These are phyloP conservation scores for Lepeophtheirus salmonis DNA, from an alignment of 1,140 invertebrate species.

Conservation along the genomic window DNA sequence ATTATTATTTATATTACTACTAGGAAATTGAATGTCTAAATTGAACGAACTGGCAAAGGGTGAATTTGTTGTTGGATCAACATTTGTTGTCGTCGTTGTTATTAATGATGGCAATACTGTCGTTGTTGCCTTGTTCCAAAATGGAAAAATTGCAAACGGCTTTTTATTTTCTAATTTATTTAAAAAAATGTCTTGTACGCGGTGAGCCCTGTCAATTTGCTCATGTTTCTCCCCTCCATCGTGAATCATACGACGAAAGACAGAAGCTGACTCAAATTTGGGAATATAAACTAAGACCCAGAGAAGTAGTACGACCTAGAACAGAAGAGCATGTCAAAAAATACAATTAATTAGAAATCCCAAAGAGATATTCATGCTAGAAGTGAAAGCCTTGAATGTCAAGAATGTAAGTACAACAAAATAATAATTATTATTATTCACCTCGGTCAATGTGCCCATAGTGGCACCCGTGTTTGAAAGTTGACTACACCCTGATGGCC, in stretches of 20 bases:
- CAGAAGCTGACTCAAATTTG: neutral
- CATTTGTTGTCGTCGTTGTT: neutral
- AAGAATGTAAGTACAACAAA: too few relatives aligned
- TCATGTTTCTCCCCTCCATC: neutral
- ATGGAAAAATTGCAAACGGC: neutral
- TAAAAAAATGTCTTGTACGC: neutral
- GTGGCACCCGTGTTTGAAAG: neutral
- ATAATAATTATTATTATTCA: too few relatives aligned
- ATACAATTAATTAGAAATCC: neutral
- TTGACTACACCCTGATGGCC: neutral
- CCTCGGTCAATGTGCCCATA: neutral
- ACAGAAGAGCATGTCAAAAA: too few relatives aligned
- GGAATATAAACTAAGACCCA: neutral
- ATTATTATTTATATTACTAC: neutral
- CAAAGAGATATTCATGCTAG: neutral
- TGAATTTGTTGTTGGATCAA: neutral
- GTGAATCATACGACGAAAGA: neutral
- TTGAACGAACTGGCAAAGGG: neutral
- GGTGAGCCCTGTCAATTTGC: neutral
- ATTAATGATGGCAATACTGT: neutral
- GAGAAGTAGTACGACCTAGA: neutral
- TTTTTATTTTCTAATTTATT: neutral
- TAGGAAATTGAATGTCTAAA: neutral
- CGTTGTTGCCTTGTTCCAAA: neutral
- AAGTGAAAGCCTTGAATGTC: too few relatives aligned